Base-by-base conservation (phyloP, 23 tunicate species). In the Clavelina lepadiformis region DNA sequence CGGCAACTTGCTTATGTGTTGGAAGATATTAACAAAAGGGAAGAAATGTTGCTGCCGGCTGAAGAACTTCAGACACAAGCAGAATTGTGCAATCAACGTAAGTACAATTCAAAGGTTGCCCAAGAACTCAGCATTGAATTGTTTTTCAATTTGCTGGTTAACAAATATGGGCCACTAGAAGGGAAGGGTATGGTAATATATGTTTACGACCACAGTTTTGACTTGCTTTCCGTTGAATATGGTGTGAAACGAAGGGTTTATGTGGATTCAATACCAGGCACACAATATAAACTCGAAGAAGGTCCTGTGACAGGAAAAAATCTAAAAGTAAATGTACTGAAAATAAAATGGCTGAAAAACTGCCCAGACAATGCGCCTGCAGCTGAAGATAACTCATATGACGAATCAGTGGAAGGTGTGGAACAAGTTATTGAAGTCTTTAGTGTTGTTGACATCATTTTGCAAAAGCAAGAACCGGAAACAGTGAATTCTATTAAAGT, bases 1-100 rank as follows among this genome's bases (percentile, higher is more conserved):
- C 63, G 98, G 0, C 98, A 91, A 67, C 68, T 91, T 3, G 75
- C 98, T 6, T 32, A 60, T 27, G 77, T 72, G 2, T 57, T 80
- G 3, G 76, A 74, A 31, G 61, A 54, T 49, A 33, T 25, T 27
- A 38, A 25, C 7, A 37, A 18, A 18, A 41, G 23, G 3, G 72
- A 46, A 7, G 11, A 7, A 4, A 8, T 7, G 27, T 23, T 3
- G 19, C 5, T 7, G 13, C 2, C 57, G 19, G 21, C 84, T 34
- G 59, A 67, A 28, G 75, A 55, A 0, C 56, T 77, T 2, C 78
- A 86, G 46, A 36, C 31, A 34, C 95, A 86, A 58, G 95, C 95
- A 0, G 20, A 63, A n/a, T 18, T 46, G 51, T 86, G 95, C 76
- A 86, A 86, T 57, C 38, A 46, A n/a, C 62, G 74, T 29, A 86